A percentile compares a stretch with the other conserved stretches of the same genome.
phyloP scores from a whole-genome alignment of 53 echinoderm and acorn worm genomes.

The Antedon mediterranea region DNA sequence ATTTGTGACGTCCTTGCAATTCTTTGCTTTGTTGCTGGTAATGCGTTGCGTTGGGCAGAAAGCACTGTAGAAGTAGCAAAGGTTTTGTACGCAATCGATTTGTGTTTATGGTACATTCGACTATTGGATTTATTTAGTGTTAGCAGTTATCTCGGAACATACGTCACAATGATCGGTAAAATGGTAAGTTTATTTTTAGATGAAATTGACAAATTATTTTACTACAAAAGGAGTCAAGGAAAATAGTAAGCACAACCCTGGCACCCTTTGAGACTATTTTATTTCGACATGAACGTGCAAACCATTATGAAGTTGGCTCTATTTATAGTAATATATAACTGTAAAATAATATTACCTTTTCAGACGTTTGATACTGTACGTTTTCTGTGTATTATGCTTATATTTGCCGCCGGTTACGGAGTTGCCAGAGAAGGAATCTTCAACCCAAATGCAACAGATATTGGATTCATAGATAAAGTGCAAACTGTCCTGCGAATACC shows the following conservation, averaged over 20 bases:
- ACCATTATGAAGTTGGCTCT: too few species aligned
- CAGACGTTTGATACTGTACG: constrained; percentile 54
- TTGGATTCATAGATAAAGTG: not conserved
- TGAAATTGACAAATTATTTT: too few species aligned
- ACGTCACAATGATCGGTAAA: constrained; percentile 66
- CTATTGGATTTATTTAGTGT: constrained; percentile 73
- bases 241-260: too few species aligned
- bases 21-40: constrained; percentile 29
- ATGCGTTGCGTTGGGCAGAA: constrained; percentile 16
- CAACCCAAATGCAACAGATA: constrained; percentile 4
- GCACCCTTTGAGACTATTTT: too few species aligned
- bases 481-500: constrained; percentile 40
- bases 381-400: constrained; percentile 64
- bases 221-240: too few species aligned
- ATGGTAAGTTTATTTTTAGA: too few species aligned
- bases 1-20: constrained; percentile 58
- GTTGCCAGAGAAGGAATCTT: constrained; percentile 64
- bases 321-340: too few species aligned
- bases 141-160: constrained; percentile 63
- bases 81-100: constrained; percentile 40
- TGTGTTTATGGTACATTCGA: constrained; percentile 80
- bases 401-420: constrained; percentile 66
- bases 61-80: constrained; percentile 10
- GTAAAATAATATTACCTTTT: too few species aligned
- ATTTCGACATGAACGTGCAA: too few species aligned